These are phyloP conservation scores for Antheraea pernyi DNA, from an alignment of 1,140 invertebrate genomes.

Conservation along the genomic window DNA sequence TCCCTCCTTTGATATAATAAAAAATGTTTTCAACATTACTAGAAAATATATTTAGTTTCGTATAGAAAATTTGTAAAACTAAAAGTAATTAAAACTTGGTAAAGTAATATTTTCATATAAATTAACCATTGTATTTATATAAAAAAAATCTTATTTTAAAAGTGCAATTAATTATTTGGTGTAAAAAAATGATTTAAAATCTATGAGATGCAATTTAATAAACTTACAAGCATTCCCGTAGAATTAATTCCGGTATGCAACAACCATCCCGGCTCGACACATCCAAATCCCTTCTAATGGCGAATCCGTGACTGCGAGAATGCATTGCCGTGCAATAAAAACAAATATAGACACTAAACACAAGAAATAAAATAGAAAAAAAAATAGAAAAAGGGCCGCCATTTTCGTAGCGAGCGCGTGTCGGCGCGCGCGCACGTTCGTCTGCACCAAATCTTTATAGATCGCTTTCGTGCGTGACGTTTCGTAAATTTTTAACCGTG, in stretches of 20 bases:
- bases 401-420: constrained; percentile 27
- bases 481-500: constrained; percentile 36
- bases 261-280: background rate
- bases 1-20: no score
- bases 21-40: no score
- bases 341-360: constrained; percentile 52
- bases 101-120: no score
- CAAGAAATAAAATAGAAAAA: constrained; percentile 46
- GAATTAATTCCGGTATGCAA: constrained; percentile 9
- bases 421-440: constrained; percentile 44
- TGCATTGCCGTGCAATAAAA: constrained; percentile 61
- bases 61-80: no score
- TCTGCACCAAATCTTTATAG: constrained; percentile 55
- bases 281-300: constrained; percentile 41
- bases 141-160: no score
- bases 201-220: background rate
- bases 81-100: no score
- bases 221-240: background rate
- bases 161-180: no score
- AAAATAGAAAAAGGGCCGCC: constrained; percentile 39
- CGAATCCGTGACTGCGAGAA: constrained; percentile 56
- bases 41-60: no score
- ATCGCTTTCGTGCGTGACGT: constrained; percentile 66
- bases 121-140: no score
- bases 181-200: no score